Conservation (phyloP, 2,113 vertebrate genomes). For the Amazona vittata region DNA sequence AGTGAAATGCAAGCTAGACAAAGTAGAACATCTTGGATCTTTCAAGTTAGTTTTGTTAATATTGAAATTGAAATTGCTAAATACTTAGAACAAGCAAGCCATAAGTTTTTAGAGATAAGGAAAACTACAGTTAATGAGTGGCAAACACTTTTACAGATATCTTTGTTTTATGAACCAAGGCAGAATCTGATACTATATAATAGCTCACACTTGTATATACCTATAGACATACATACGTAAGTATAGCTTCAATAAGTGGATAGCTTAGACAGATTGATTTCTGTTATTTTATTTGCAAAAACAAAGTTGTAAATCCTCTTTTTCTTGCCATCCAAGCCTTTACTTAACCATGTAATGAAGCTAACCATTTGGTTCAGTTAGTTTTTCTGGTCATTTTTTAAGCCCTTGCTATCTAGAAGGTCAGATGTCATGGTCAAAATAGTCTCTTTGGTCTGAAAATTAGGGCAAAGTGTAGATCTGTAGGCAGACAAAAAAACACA, state of each 20-base stretch:
- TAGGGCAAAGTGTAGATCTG: neutral
- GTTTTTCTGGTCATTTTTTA: neutral
- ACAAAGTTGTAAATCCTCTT: neutral
- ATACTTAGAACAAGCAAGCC: neutral
- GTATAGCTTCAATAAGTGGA: neutral
- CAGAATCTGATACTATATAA: neutral
- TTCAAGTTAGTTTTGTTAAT: neutral
- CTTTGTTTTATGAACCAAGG: neutral
- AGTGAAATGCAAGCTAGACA: neutral
- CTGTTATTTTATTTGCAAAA: neutral
- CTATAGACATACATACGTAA: neutral
- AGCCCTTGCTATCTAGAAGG: neutral
- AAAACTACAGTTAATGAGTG: neutral
- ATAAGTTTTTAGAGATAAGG: neutral
- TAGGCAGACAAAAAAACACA: accelerated
- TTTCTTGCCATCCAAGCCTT: neutral
- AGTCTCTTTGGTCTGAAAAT: neutral
- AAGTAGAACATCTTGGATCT: neutral
- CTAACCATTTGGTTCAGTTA: neutral
- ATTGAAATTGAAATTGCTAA: neutral
- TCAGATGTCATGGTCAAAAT: neutral
- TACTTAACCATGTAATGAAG: neutral
- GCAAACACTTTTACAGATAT: neutral
- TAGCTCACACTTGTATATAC: neutral
- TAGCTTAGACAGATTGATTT: neutral